Base-by-base conservation (phyloP, 2,888 invertebrate species). In the Mesoligia furuncula region DNA sequence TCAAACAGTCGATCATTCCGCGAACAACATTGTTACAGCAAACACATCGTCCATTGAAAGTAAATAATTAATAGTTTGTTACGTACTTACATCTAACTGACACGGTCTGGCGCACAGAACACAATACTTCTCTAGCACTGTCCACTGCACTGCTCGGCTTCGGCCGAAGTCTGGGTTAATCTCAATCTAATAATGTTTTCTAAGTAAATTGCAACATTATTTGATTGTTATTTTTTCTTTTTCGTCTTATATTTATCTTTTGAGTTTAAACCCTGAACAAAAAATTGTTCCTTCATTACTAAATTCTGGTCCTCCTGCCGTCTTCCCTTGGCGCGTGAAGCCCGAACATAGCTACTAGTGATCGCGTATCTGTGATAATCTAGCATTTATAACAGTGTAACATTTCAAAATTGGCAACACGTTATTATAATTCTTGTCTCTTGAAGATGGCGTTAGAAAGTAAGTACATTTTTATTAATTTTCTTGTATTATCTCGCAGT, bases 371-470 rank as follows among this genome's bases (percentile, higher is more conserved):
- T 57, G 24, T 73, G 31, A n/a, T 72, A 5, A 24, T 24, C 9
- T 1, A 39, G 20, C 9, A n/a, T 20, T 15, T 39, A 15, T 13
- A 42, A 45, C 9, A 36, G 54, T 27, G 31, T n/a, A 54, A 2
- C 24, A 24, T 51, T 24, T 24, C 24, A 24, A 15, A 31, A 15
- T 24, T n/a, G 24, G 17, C 17, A 69, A 36, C 15, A 17, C 51
- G 17, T n/a, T 51, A 24, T 31, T 48, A 24, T 17, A 51, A n/a
- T 54, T n/a, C 51, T 36, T 36, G 36, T 36, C 36, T 36, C 36
- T 36, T 54, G 68, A 69, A n/a, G n/a, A 54, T 57, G 36, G 69
- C 36, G n/a, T n/a, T 20, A n/a, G 57, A 54, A 57, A 69, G 69
- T 69, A 20, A 69, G 69, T 69, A 69, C 24, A 17, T 5, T 31